Evolutionary conservation across 2,113 vertebrate species (phyloP).

Genomic region (Cynoglossus semilaevis): DNA sequence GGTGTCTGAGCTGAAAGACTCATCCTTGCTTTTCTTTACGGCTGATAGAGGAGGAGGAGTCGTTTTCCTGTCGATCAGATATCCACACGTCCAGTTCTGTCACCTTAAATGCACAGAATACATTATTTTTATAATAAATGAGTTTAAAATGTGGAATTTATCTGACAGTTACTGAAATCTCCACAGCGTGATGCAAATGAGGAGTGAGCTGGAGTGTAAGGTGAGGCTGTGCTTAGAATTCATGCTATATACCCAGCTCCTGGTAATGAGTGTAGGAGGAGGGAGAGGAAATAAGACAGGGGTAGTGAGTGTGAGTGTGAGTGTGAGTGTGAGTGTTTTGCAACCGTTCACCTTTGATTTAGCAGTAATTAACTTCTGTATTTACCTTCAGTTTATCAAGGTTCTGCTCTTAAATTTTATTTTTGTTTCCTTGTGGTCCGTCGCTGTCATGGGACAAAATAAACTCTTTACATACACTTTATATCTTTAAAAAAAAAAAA

Average conservation of each 20-base stretch:
- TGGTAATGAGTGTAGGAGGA: constrained; percentile 41
- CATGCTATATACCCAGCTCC: constrained; percentile 24
- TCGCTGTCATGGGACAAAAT: constrained; percentile 44
- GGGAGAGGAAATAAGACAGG: constrained; percentile 11
- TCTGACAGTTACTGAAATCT: constrained; percentile 6
- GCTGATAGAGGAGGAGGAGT: neutral
- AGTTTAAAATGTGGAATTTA: constrained; percentile 8
- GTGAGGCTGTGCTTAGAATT: constrained; percentile 27
- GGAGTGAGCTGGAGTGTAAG: constrained; percentile 17
- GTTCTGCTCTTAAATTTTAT: constrained; percentile 70
- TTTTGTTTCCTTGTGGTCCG: constrained; percentile 61
- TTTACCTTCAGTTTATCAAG: constrained; percentile 67
- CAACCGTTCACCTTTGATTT: constrained; percentile 72
- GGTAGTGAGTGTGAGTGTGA: neutral
- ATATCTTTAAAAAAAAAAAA: neutral
- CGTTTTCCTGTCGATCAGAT: neutral
- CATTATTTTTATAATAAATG: no score
- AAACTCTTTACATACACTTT: constrained; percentile 15
- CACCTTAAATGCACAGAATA: no score
- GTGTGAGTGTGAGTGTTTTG: constrained; percentile 54
- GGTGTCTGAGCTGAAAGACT: constrained; percentile 28
- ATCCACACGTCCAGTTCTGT: neutral
- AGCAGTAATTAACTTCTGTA: constrained; percentile 68
- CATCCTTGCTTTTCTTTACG: constrained; percentile 35
- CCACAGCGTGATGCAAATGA: constrained; percentile 19